A percentile compares a stretch with the other conserved stretches of the same genome.
phyloP scores from a whole-genome alignment of 2,113 vertebrate species.

The Petaurus breviceps region DNA sequence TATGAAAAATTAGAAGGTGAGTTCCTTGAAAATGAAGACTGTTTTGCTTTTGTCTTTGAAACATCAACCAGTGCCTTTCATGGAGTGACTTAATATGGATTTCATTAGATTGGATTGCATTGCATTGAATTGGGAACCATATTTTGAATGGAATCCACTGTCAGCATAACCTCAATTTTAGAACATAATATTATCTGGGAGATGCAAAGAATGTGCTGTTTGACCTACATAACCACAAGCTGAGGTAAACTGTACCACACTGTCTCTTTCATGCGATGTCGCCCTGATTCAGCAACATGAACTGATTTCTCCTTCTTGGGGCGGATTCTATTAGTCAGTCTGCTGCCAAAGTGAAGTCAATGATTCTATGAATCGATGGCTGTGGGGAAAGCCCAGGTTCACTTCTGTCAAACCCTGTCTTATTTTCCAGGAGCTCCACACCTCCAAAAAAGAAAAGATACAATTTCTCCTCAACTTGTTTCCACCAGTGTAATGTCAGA shows the following conservation, averaged over 20 bases:
- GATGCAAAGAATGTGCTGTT: background rate
- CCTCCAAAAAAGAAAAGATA: conserved; percentile 5
- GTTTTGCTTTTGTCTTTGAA: background rate
- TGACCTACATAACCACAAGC: background rate
- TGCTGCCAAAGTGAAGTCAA: background rate
- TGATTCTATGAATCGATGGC: background rate
- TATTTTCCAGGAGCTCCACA: conserved; percentile 57
- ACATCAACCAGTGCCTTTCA: background rate
- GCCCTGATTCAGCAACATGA: conserved; percentile 56
- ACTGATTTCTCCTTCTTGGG: conserved; percentile 54
- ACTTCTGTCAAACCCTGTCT: background rate
- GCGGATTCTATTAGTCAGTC: conserved; percentile 70
- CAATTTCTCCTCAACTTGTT: conserved; percentile 19
- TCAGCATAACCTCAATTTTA: background rate
- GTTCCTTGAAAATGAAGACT: background rate
- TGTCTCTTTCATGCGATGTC: conserved; percentile 30
- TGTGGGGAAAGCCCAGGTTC: conserved; percentile 64
- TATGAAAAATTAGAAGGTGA: background rate
- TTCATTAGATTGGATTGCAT: background rate
- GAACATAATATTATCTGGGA: background rate
- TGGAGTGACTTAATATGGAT: background rate
- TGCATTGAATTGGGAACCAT: background rate
- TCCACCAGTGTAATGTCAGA: background rate
- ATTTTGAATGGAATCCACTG: background rate
- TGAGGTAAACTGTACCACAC: background rate